These are phyloP conservation scores for Thelohanellus kitauei DNA, from an alignment of 30 jellyfish, hydroid and myxozoan genomes.

Conservation along the genomic window DNA sequence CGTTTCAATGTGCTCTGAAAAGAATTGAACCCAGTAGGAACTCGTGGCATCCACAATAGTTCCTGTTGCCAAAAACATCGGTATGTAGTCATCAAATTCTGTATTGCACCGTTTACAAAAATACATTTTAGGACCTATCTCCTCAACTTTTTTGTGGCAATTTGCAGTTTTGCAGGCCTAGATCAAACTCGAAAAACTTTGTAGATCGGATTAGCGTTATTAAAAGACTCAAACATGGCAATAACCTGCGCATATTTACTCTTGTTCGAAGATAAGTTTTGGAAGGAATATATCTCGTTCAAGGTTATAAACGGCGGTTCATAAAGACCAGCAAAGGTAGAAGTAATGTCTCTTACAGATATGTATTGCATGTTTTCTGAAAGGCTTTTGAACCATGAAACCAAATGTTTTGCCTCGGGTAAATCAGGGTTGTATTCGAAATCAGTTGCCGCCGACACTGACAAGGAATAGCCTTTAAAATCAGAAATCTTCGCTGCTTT, in stretches of 20 bases:
- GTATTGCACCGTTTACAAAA: constrained; percentile 82
- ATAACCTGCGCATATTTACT: constrained; percentile 42
- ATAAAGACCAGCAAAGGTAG: not conserved
- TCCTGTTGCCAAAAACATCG: constrained; percentile 37
- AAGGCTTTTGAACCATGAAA: constrained; percentile 84
- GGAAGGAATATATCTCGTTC: not conserved
- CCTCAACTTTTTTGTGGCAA: constrained; percentile 77
- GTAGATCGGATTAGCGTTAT: constrained; percentile 45
- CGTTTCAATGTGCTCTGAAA: constrained; percentile 65
- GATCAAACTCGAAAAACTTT: constrained; percentile 13
- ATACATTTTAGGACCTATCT: constrained; percentile 26
- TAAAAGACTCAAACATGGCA: constrained; percentile 17
- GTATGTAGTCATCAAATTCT: constrained; percentile 32
- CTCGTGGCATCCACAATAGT: constrained; percentile 57
- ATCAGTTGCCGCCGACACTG: constrained; percentile 10
- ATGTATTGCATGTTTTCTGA: too few species aligned
- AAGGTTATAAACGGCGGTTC: not conserved
- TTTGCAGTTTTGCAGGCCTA: constrained; percentile 95
- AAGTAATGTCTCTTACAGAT: not conserved
- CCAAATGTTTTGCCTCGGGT: constrained; percentile 45
- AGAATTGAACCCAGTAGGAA: constrained; percentile 48
- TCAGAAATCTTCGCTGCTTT: constrained; percentile 89
- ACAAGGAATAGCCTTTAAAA: constrained; percentile 20
- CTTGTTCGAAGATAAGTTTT: too few species aligned
- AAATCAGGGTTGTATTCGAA: constrained; percentile 50